Evolutionary conservation across 2,888 invertebrate genomes (phyloP), one percentile per base, ranked within the genome.

Genomic region (Reticulitermes lucifugus): DNA sequence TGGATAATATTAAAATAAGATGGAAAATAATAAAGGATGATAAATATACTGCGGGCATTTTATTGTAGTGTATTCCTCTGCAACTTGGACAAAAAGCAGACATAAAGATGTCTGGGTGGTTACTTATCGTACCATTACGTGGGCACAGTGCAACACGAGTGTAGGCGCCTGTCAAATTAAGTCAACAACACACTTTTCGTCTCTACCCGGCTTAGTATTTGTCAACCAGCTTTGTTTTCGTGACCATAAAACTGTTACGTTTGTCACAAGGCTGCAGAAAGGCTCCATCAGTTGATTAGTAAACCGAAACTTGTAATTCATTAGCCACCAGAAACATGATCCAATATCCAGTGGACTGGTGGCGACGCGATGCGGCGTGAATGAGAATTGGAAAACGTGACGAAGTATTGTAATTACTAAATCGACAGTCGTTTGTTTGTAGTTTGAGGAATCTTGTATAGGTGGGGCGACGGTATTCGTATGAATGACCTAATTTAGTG

Each of bases 181-280:
- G 81, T 84, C 84, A 84, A 84, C 80, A 84, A 46, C 77, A 81
- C 25, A 51, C 51, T 25, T 35, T 35, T 79, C 29, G 79, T 41
- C 25, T 6, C 51, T 77, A 25, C 6, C 25, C 83, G 43, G 77
- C 77, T 83, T 85, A 81, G 55, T 75, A 51, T 82, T 77, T 82
- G 85, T 83, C 83, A 65, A 71, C 25, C 80, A 29, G 83, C 83
- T 79, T 85, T 83, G 83, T 83, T 85, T 85, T 60, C 85, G 85
- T 84, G 85, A 79, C 84, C 75, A 73, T 83, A 84, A 85, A 85
- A 85, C 84, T 81, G 59, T 83, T 35, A 80, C 60, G 79, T 70
- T 79, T 65, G 83, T 77, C 83, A 65, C 71, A 79, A 12, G 35
- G 35, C 75, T 65, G 6, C 9, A 0, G 4, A n/a, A 6, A 60